Evolutionary conservation across 2,888 invertebrate species (phyloP).

Genomic region (Anthophora plumipes): DNA sequence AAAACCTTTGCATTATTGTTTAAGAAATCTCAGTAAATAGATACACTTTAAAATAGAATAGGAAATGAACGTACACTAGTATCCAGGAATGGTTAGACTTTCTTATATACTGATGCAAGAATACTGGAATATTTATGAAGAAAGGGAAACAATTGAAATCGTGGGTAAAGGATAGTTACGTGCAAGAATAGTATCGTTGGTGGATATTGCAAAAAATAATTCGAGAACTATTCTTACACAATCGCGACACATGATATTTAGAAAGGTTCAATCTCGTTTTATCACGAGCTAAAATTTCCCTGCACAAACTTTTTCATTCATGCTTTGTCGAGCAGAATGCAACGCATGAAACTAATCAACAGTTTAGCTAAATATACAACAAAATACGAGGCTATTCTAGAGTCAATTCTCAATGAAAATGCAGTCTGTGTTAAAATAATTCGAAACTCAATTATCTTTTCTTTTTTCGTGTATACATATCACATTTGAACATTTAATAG

Average conservation of each 20-base stretch:
- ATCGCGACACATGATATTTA: slow-evolving; percentile 15
- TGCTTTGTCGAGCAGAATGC: slow-evolving; percentile 12
- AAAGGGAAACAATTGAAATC: neutral
- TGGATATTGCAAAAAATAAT: neutral
- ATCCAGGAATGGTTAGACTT: no score
- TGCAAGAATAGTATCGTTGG: neutral
- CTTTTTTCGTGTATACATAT: neutral
- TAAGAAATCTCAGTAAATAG: no score
- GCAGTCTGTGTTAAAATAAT: neutral
- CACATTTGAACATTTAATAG: no score
- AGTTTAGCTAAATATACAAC: neutral
- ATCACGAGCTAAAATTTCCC: neutral
- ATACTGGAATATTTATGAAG: neutral
- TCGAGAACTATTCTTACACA: slow-evolving; percentile 2
- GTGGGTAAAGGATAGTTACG: no score
- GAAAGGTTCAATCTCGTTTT: slow-evolving; percentile 13
- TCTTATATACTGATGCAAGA: no score
- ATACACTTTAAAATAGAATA: no score
- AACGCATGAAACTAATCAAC: neutral
- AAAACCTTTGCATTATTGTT: no score
- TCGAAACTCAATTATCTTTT: neutral
- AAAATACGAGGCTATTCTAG: neutral
- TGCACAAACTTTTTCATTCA: slow-evolving; percentile 10
- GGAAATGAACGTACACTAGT: no score
- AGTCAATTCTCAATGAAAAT: neutral